Evolutionary conservation across 1,140 invertebrate species (phyloP), one percentile per base, ranked within the genome.

Genomic region (Zophobas atratus): DNA sequence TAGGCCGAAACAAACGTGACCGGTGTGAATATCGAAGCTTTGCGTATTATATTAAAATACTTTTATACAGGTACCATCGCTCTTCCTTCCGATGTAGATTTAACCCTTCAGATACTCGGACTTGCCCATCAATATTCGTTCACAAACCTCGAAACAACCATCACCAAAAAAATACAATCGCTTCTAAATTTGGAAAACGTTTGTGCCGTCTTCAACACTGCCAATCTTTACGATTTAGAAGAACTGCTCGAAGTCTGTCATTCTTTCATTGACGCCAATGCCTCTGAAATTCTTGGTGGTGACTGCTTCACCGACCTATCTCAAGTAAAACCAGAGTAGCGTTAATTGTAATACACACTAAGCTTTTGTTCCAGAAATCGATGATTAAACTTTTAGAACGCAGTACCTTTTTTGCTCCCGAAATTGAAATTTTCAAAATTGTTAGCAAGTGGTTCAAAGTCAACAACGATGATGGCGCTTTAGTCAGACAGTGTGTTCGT

Each of bases 391-490:
- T 57, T 3, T 35, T 57, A 35, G 3, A 57, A 57, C 33, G 55
- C 33, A 34, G 35, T 35, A 34, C 34, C 6, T 57, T 57, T 57
- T 5, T 2, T 57, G 55, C 55, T 20, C 55, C 33, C 4, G 55
- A 57, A 57, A 57, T 57, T 20, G 55, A 33, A 57, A 57, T 57
- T 34, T 57, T 57, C 8, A 35, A 57, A 34, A 34, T 20, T 5
- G 55, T 57, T 33, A 34, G 32, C 55, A 57, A 57, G 8, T 57
- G 55, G 55, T 57, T 20, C 8, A 3, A 57, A 57, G 33, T 20
- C 49, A 51, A 57, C 34, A 57, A 57, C 2, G 55, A 57, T 35
- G 32, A 3, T 35, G 55, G 35, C 8, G 35, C 5, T 57, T 3
- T 57, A 20, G 55, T 57, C 1, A 3, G 33, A 57, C 20, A 57